phyloP scores from a whole-genome alignment of 2,797 vertebrate species.

The Spinus pinus region DNA sequence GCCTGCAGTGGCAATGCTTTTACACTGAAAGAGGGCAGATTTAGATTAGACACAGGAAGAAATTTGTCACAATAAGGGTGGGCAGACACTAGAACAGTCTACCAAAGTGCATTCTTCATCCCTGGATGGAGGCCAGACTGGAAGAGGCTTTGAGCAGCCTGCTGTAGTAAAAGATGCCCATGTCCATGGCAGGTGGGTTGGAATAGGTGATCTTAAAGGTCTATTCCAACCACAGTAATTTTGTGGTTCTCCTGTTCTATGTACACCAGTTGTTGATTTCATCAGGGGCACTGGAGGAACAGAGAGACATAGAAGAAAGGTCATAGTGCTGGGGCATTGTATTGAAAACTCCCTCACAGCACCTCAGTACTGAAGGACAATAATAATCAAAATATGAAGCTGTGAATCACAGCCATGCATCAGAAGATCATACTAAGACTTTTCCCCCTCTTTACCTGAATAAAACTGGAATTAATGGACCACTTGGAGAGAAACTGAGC shows the following conservation, averaged over 20 bases:
- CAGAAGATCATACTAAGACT: background rate
- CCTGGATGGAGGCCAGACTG: background rate
- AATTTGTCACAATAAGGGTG: background rate
- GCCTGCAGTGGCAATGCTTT: background rate
- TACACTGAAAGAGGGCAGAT: background rate
- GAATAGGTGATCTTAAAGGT: background rate
- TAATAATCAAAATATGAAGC: background rate
- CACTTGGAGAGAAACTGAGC: background rate
- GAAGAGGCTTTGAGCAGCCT: background rate
- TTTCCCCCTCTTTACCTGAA: background rate
- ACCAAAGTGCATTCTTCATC: background rate
- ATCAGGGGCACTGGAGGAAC: background rate
- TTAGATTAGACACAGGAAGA: background rate
- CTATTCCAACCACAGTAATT: background rate
- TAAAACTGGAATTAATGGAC: background rate
- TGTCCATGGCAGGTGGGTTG: background rate
- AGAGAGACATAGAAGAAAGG: background rate
- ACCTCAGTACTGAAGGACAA: background rate
- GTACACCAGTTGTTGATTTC: background rate
- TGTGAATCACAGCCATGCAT: background rate
- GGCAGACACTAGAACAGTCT: background rate
- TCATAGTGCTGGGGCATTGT: background rate
- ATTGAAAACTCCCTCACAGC: background rate
- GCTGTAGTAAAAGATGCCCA: background rate
- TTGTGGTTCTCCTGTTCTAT: background rate